Base-by-base conservation (phyloP, 2,888 invertebrate genomes). In the Catocala fraxini region DNA sequence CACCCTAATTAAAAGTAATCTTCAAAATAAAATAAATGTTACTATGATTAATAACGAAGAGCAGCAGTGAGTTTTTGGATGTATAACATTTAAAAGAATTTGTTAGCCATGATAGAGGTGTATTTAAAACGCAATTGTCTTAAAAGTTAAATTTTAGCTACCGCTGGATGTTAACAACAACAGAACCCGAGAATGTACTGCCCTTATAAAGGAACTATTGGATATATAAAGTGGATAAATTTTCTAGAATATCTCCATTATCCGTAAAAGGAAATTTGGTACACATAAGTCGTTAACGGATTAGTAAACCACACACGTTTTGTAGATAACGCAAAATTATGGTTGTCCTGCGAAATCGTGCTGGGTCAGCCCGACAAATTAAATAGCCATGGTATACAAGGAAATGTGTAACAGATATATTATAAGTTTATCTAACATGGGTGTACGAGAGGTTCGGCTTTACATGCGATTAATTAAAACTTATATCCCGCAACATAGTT, bases 401-500 rank as follows among this genome's bases (percentile, higher is more conserved):
- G n/a, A 53, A 53, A 49, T 39, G 49, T 53, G 43, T 59, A 56
- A 51, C 45, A 60, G 57, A 34, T 33, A 34, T 57, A 66, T 56
- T 63, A 51, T 10, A 12, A 53, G 56, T 70, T 46, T 51, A 43
- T 52, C 68, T 68, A 73, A 59, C 54, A 51, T 51, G 51, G 57
- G 48, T 69, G 59, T 55, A 25, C 3, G 51, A 60, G 64, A 59
- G 65, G 55, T 63, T 54, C 65, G 63, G 34, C 45, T 59, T 53
- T 62, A 55, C 56, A 57, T 63, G 64, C 62, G 65, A 70, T 81
- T 86, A 84, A 86, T 88, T 85, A 83, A 84, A 85, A 84, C 69
- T 85, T 80, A 70, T 70, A 46, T 48, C 65, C 77, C 82, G 83
- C 81, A 81, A 71, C 48, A 62, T 66, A 67, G 60, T 70, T 73